Base-by-base conservation (phyloP, 1,140 invertebrate genomes). In the Panulirus ornatus region DNA sequence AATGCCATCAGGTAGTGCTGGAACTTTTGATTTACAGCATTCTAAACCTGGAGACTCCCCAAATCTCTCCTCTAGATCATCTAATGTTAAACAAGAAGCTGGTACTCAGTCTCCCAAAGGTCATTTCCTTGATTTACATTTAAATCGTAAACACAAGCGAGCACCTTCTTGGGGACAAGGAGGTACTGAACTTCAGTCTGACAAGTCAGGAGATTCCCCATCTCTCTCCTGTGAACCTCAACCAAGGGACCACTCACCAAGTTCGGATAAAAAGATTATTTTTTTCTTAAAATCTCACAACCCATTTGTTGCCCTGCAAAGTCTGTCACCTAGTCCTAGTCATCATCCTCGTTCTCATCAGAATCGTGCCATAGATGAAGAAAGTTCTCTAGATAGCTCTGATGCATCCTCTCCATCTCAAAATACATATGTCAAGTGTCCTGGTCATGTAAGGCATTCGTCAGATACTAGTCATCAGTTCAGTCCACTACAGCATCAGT, bases 261-360 rank as follows among this genome's bases (percentile, higher is more conserved):
- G 42, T n/a, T 83, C 88, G 9, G 88, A 89, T 14, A 83, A 76
- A 51, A 89, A 83, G 38, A 40, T 89, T 19, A 89, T 89, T 54
- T 70, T 73, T 40, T 89, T 89, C 51, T 40, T 89, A 9, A 89
- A 89, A 51, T 83, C 88, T 27, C 81, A 89, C 66, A 89, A 83
- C 34, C 88, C 88, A 36, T 89, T 89, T 82, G 40, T 63, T 58
- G 40, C 79, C 19, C 30, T 71, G n/a, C 79, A 71, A 40, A 76
- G 51, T 30, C 42, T 73, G 38, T 82, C 78, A 34, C 76, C 79
- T 11, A 42, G 51, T 19, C 2, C n/a, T 27, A 83, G 66, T 44
- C 66, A 76, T 58, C 63, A 66, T 40, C 19, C 88, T 38, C 88
- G 70, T 19, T 30, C 47, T 47, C 70, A 30, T 36, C 88, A 70